phyloP scores from a whole-genome alignment of 1,140 invertebrate species.

The Harpegnathos saltator region DNA sequence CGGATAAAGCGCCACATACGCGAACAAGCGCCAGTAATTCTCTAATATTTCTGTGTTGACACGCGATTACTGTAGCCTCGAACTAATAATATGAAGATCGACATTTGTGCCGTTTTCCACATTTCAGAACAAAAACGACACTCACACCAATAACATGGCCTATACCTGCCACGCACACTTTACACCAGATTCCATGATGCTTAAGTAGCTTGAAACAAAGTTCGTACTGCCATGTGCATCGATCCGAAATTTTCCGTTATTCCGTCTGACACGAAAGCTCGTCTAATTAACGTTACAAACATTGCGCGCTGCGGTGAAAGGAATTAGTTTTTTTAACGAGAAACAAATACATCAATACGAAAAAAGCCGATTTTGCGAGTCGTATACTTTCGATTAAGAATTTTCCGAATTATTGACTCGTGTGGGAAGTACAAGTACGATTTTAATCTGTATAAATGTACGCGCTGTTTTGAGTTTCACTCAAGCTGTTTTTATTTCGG shows the following conservation, averaged over 20 bases:
- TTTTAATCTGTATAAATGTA: background rate
- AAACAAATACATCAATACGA: conserved; percentile 50
- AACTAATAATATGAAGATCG: conserved; percentile 46
- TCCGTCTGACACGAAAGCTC: conserved; percentile 34
- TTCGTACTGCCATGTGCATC: conserved; percentile 33
- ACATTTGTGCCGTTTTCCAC: conserved; percentile 28
- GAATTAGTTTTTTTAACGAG: conserved; percentile 73
- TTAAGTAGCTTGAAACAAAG: conserved; percentile 33
- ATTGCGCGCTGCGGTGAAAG: conserved; percentile 48
- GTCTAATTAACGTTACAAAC: conserved; percentile 29
- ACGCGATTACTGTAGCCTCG: background rate
- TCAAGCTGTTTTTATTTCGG: background rate
- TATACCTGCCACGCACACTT: background rate
- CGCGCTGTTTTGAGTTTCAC: background rate
- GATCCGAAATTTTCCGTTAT: conserved; percentile 54
- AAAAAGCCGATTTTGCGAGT: conserved; percentile 32
- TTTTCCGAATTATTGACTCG: conserved; percentile 26
- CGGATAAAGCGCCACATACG: background rate
- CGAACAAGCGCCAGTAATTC: background rate
- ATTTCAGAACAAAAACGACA: conserved; percentile 17
- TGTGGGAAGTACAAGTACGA: background rate
- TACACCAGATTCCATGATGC: conserved; percentile 49
- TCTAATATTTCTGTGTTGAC: conserved; percentile 8
- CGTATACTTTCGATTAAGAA: background rate
- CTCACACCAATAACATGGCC: conserved; percentile 42